Evolutionary conservation across 2,797 vertebrate genomes (phyloP).

Genomic region (Danio jaintianensis): DNA sequence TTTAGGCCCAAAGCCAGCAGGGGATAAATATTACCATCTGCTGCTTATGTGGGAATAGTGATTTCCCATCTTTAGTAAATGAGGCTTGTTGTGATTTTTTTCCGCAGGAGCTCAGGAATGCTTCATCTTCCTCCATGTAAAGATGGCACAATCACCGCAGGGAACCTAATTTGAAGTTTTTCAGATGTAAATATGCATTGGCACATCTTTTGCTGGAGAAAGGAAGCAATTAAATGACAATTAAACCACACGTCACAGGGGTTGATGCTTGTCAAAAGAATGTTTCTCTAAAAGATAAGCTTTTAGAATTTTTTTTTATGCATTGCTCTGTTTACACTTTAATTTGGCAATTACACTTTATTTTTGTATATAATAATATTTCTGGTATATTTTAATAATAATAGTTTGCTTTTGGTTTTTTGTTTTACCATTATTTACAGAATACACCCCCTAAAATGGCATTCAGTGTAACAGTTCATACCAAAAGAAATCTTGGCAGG

Average conservation of each 20-base stretch:
- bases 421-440: too few relatives aligned
- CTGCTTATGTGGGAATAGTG: constrained; percentile 18
- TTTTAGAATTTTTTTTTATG: not conserved
- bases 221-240: not conserved
- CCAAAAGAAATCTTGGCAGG: too few relatives aligned
- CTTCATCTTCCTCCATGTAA: not conserved
- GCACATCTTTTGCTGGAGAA: not conserved
- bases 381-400: too few relatives aligned
- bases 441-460: too few relatives aligned
- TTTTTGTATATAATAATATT: too few relatives aligned
- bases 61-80: constrained; percentile 19
- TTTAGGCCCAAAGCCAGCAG: not conserved
- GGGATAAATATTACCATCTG: constrained; percentile 34
- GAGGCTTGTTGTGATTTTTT: constrained; percentile 21
- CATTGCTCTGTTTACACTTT: not conserved
- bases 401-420: too few relatives aligned
- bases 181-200: not conserved
- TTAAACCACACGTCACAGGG: not conserved
- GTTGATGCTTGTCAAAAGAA: not conserved
- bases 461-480: too few relatives aligned
- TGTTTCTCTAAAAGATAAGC: not conserved
- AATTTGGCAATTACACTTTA: too few relatives aligned
- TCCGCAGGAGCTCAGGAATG: not conserved
- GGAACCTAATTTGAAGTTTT: constrained; percentile 33
- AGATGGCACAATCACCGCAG: not conserved